A percentile compares a stretch with the other conserved stretches of the same genome.
Evolutionary conservation across 1,140 invertebrate species (phyloP).

Genomic region (Zaprionus inermis): DNA sequence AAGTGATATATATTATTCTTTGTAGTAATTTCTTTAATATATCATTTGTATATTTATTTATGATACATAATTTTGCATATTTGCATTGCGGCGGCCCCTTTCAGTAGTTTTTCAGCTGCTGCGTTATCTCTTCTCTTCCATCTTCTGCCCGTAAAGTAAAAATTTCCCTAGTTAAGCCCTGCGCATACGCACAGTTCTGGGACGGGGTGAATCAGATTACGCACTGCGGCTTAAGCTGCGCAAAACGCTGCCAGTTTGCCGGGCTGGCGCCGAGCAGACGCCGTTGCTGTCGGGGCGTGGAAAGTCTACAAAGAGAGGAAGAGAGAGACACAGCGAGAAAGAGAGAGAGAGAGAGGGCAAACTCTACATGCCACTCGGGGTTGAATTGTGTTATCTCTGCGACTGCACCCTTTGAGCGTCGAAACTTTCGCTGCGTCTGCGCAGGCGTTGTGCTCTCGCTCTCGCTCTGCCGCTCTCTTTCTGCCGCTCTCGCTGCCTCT

Average conservation of each 20-base stretch:
- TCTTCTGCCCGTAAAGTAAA: not conserved
- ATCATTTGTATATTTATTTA: not conserved
- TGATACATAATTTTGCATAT: not conserved
- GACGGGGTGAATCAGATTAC: conserved; percentile 60
- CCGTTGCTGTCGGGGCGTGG: conserved; percentile 39
- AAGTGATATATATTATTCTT: not conserved
- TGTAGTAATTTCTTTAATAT: not conserved
- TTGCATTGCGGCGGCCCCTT: not conserved
- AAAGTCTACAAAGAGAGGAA: conserved; percentile 16
- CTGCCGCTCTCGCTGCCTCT: conserved; percentile 7
- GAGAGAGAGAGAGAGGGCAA: conserved; percentile 18
- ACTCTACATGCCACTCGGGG: conserved; percentile 39
- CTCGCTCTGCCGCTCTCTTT: conserved; percentile 16
- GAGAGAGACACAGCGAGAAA: not conserved
- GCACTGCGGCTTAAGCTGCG: conserved; percentile 55
- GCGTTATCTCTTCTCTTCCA: not conserved
- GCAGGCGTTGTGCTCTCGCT: conserved; percentile 49
- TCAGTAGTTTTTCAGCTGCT: not conserved
- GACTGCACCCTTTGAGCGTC: conserved; percentile 65
- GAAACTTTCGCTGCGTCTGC: conserved; percentile 34
- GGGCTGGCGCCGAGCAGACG: conserved; percentile 52
- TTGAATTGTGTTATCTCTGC: conserved; percentile 18
- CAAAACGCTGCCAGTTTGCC: conserved; percentile 55
- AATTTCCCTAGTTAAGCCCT: not conserved
- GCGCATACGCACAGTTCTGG: conserved; percentile 4